Conservation (phyloP, 2,888 invertebrate species). For the Pediacus dermestoides region DNA sequence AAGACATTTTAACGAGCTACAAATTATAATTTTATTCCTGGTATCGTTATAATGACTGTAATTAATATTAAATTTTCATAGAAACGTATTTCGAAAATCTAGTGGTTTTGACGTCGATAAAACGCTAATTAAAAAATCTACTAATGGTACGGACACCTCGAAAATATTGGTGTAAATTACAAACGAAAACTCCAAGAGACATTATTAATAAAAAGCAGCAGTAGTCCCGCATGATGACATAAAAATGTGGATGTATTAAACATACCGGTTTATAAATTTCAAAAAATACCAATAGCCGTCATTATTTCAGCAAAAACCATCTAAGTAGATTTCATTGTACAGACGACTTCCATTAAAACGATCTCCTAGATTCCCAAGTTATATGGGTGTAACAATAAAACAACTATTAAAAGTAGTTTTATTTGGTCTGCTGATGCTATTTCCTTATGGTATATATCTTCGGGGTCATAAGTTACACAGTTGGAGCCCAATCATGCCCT, state of each 20-base stretch:
- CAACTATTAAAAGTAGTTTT: slow-evolving; percentile 11
- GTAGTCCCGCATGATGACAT: too few relatives aligned
- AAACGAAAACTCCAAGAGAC: too few relatives aligned
- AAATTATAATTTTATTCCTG: not conserved
- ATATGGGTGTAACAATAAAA: slow-evolving; percentile 10
- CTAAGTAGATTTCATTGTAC: slow-evolving; percentile 1
- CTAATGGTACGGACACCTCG: not conserved
- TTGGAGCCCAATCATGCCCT: slow-evolving; percentile 18
- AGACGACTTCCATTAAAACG: not conserved
- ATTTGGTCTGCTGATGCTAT: slow-evolving; percentile 15
- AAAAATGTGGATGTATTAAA: slow-evolving; percentile 20
- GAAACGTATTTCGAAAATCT: not conserved
- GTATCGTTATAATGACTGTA: not conserved
- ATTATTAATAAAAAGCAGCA: too few relatives aligned
- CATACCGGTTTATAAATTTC: slow-evolving; percentile 17
- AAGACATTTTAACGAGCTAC: not conserved
- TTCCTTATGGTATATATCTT: slow-evolving; percentile 22
- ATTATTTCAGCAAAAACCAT: not conserved
- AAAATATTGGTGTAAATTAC: too few relatives aligned
- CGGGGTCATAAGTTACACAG: slow-evolving; percentile 27
- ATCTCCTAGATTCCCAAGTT: not conserved
- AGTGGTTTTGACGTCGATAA: not conserved
- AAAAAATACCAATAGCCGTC: not conserved
- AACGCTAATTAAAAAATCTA: too few relatives aligned
- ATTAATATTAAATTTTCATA: not conserved